Conservation (phyloP, 2,113 vertebrate species). For the Neoarius graeffei region DNA sequence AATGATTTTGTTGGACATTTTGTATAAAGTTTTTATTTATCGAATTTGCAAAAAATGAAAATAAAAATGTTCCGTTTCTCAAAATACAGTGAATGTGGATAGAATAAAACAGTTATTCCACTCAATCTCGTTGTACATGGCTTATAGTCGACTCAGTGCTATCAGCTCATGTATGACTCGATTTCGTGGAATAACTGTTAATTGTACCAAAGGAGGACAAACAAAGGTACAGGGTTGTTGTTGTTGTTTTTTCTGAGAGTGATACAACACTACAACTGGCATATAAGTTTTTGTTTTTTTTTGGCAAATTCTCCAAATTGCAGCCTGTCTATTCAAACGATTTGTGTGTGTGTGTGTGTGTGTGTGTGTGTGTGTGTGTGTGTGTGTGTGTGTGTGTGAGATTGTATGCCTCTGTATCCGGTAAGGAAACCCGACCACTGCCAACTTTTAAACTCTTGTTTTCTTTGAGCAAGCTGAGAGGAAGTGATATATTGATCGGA, state of each 20-base stretch:
- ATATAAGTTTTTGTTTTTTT: background rate
- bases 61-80: too few species aligned
- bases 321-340: background rate
- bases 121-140: too few species aligned
- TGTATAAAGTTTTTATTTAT: too few species aligned
- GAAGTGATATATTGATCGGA: conserved; percentile 57
- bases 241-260: background rate
- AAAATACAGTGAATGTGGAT: too few species aligned
- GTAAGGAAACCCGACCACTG: conserved; percentile 46
- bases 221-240: background rate
- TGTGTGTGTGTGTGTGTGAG: conserved; percentile 28
- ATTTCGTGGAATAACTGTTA: too few species aligned
- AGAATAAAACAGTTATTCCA: too few species aligned
- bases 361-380: conserved; percentile 20
- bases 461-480: conserved; percentile 48
- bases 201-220: background rate
- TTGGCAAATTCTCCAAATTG: background rate
- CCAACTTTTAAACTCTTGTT: conserved; percentile 47
- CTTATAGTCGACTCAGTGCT: too few species aligned
- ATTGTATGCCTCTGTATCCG: conserved; percentile 37
- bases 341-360: conserved; percentile 33
- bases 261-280: background rate
- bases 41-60: too few species aligned
- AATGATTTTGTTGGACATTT: too few species aligned
- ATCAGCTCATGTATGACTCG: too few species aligned